Percentiles rank a stretch among this genome's conserved stretches.
Conservation (phyloP, 2,797 vertebrate genomes). For the Sparidentex hasta region DNA sequence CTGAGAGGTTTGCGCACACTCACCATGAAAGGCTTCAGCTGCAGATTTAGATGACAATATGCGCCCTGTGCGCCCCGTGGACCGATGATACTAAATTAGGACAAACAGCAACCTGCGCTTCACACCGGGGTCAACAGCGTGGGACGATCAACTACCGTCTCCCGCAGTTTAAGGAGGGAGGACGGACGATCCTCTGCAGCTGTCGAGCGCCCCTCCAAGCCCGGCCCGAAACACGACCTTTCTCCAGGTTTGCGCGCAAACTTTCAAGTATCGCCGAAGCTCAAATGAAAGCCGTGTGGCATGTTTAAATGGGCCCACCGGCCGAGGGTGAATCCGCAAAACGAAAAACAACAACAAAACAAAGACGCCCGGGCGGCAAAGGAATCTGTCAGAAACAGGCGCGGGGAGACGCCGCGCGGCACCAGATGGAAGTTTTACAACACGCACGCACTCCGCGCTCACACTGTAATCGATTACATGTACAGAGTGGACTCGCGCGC, state of each 20-base stretch:
- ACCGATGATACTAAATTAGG: neutral
- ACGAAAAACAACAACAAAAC: neutral
- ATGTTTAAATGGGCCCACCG: fast-evolving
- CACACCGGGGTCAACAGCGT: neutral
- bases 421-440: neutral
- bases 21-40: neutral
- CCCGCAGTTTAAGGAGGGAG: conserved; percentile 19
- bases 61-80: fast-evolving
- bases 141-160: neutral
- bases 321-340: neutral
- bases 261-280: fast-evolving
- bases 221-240: neutral
- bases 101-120: neutral
- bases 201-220: conserved; percentile 19
- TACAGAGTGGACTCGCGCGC: fast-evolving
- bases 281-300: fast-evolving
- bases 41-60: neutral
- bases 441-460: neutral
- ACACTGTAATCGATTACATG: fast-evolving
- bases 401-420: neutral
- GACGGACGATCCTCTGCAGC: conserved; percentile 21
- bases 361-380: fast-evolving
- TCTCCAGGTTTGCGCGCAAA: neutral
- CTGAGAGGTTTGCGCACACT: neutral
- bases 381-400: neutral